Evolutionary conservation across 2,797 vertebrate species (phyloP), one percentile per base, ranked within the genome.

Genomic region (Caiman crocodilus): DNA sequence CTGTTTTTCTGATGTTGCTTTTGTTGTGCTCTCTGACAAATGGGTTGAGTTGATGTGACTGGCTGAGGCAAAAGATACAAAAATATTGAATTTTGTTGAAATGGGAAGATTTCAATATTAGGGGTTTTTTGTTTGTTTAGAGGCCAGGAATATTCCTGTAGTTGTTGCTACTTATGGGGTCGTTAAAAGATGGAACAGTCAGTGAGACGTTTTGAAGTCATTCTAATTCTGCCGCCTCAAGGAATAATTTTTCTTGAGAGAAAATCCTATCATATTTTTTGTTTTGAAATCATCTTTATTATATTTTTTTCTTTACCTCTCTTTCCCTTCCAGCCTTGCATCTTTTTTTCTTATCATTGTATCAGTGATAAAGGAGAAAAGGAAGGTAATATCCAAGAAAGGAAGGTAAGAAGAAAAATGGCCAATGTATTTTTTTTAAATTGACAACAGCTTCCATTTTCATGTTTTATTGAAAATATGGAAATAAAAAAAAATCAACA

Each of bases 271-370:
- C 56, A 81, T 16, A 67, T 80, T 81, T 20, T 71, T 69, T 20
- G 13, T 73, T 93, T 77, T 26, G 21, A 58, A 5, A 4, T 2
- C 7, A 4, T 2, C 7, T 77, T 59, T 73, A 56, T n/a, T 13
- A n/a, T 55, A 59, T 30, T n/a, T 14, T 23, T 21, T 16, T 71
- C 1, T 1, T 5, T 35, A 1, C 1, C 42, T 42, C 64, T 50
- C 42, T 16, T 35, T 50, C 78, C 4, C 55, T 8, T 81, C 28
- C 11, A 12, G 6, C 32, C 42, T 50, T 5, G 14, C 16, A 71
- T 82, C 59, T 79, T 73, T 86, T 86, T 17, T 61, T 80, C 16
- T n/a, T 79, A 26, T 16, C 35, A 60, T 79, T 83, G 30, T 80
- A 79, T 5, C 20, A 30, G 7, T 28, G 23, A 57, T 84, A 92